These are phyloP conservation scores for Dendrocincla tyrannina DNA, from an alignment of 2,797 vertebrate species.

Conservation along the genomic window DNA sequence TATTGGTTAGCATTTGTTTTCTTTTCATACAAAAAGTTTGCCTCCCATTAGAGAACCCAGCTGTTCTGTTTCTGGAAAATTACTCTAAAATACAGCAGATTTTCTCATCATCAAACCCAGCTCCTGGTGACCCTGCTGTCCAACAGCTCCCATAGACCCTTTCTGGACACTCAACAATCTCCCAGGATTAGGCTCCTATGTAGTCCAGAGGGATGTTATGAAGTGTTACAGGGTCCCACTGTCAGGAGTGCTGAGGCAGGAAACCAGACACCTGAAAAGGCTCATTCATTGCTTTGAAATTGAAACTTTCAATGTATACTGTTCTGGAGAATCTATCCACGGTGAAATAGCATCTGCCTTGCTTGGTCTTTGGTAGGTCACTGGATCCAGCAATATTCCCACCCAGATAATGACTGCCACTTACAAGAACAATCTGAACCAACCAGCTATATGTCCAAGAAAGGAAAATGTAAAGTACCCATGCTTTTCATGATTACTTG, in stretches of 20 bases:
- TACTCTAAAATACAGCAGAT: not conserved
- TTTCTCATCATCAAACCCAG: not conserved
- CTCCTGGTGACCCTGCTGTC: not conserved
- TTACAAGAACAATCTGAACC: not conserved
- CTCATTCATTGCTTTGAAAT: not conserved
- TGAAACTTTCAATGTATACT: not conserved
- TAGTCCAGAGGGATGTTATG: not conserved
- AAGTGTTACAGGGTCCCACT: not conserved
- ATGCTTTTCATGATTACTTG: not conserved
- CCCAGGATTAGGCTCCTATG: not conserved
- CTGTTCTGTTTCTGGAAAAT: constrained; percentile 5
- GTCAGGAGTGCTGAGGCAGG: not conserved
- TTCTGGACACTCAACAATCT: not conserved
- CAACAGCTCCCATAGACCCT: not conserved
- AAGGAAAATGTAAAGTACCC: not conserved
- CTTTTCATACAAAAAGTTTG: not conserved
- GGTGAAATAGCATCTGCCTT: not conserved
- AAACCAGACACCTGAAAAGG: not conserved
- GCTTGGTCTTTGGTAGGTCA: constrained; percentile 48
- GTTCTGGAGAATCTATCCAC: not conserved
- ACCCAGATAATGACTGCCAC: not conserved
- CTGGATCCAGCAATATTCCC: not conserved
- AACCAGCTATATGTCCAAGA: not conserved
- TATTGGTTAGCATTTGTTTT: not conserved
- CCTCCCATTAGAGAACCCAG: not conserved